Conservation (phyloP, 2,113 vertebrate genomes). For the Malurus elegans region DNA sequence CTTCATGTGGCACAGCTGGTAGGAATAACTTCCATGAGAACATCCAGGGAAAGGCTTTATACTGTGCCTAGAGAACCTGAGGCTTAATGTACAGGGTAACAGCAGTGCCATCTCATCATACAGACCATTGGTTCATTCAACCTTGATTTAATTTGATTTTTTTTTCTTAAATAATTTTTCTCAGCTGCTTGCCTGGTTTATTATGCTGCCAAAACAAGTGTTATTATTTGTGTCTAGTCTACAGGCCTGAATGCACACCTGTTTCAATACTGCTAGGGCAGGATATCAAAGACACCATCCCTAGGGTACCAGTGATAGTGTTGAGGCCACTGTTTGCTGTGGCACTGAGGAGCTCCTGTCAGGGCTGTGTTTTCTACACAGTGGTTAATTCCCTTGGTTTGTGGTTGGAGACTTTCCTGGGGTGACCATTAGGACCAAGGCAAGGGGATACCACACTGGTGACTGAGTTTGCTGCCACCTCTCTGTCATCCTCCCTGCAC, state of each 20-base stretch:
- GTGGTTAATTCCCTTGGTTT: neutral
- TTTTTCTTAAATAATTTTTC: neutral
- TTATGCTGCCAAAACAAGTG: neutral
- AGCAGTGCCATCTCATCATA: neutral
- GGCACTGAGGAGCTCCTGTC: neutral
- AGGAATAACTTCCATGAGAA: neutral
- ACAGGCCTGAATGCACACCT: neutral
- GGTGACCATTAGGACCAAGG: neutral
- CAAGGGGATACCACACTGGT: neutral
- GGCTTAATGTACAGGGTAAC: neutral
- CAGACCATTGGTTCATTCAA: neutral
- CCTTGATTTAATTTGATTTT: neutral
- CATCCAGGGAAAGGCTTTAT: neutral
- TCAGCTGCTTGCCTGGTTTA: rapidly evolving
- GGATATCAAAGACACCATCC: neutral
- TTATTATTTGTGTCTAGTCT: neutral
- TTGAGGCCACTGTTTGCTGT: neutral
- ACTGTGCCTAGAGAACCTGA: neutral
- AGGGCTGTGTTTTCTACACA: neutral
- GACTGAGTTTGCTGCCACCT: neutral
- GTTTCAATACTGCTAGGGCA: neutral
- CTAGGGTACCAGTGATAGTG: neutral
- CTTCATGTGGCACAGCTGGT: slow-evolving; percentile 19
- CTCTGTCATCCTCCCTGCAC: neutral
- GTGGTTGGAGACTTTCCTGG: neutral